Evolutionary conservation across 2,888 invertebrate genomes (phyloP), one percentile per base, ranked within the genome.

Genomic region (Callyntrura sp.): DNA sequence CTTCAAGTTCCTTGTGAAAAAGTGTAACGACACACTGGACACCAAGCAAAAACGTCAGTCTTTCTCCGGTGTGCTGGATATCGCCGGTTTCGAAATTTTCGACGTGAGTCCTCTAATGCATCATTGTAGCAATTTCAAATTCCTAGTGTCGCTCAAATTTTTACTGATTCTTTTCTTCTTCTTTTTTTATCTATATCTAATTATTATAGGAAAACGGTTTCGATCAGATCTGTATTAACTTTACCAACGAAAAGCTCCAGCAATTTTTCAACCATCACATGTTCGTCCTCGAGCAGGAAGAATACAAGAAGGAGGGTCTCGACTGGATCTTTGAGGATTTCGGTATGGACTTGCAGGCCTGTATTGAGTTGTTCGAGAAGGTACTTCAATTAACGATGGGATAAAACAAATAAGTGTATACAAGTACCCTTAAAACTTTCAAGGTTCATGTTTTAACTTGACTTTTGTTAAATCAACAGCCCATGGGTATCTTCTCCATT

Each of bases 211-310:
- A 94, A 96, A 98, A 98, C 96, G 98, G 98, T 95, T 98, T 98
- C 96, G 98, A 98, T 96, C 98, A 98, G 96, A 96, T 98, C 95
- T 98, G 98, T 96, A 91, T 91, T 51, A 98, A 98, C 96, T 98
- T 98, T 96, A 98, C 98, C 95, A 98, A 98, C 95, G 98, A 98
- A 96, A 98, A 98, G 95, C 96, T 98, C 94, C 98, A 99, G 96
- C 98, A 98, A 95, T 98, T 98, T 96, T 98, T 98, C 97, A 98
- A 98, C 96, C 98, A 98, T 95, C 97, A 98, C 96, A 98, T 98
- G 98, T 98, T 98, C 95, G 98, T 98, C 94, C 96, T 98, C 94
- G 98, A 98, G 95, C 98, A 98, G 97, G 98, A 98, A 95, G 98
- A 98, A 95, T 98, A 98, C 96, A 97, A 97, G 95, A 96, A 95